A percentile compares a stretch with the other conserved stretches of the same genome.
Evolutionary conservation across 2,888 invertebrate genomes (phyloP).

Genomic region (Pristionchus exspectatus): DNA sequence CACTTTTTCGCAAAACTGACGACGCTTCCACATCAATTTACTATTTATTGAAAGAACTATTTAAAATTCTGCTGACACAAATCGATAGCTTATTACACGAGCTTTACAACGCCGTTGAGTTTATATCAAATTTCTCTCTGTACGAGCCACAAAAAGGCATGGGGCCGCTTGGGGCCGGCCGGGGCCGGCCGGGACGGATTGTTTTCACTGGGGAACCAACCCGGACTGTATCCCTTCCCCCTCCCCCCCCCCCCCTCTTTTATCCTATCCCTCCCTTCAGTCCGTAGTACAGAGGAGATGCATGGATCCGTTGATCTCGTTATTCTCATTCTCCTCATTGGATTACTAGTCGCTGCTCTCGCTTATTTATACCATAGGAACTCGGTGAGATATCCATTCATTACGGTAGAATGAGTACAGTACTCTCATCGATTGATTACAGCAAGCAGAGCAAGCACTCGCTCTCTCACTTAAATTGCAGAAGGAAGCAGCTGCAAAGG

Average conservation of each 20-base stretch:
- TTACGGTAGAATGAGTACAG: neutral
- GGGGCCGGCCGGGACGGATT: too few species aligned
- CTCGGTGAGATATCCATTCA: neutral
- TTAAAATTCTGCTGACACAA: too few species aligned
- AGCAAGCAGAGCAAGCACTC: conserved; percentile 11
- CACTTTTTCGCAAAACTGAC: too few species aligned
- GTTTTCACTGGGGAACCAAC: too few species aligned
- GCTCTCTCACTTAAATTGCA: conserved; percentile 16
- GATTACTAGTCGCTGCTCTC: neutral
- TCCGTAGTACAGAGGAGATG: neutral
- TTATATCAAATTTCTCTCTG: too few species aligned
- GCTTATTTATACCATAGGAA: conserved; percentile 9
- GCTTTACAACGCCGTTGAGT: too few species aligned
- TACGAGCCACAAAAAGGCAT: too few species aligned
- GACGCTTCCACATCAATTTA: too few species aligned
- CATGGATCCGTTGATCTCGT: neutral
- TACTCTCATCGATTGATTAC: neutral
- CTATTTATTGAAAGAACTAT: too few species aligned
- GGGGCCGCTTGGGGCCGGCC: too few species aligned
- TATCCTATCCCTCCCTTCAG: neutral
- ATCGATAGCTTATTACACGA: too few species aligned
- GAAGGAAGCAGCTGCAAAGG: conserved; percentile 12
- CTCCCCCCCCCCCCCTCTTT: neutral
- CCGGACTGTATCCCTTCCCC: neutral
- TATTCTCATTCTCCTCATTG: conserved; percentile 9